Conservation (phyloP, 2,113 vertebrate species). For the Ceratotherium simum region DNA sequence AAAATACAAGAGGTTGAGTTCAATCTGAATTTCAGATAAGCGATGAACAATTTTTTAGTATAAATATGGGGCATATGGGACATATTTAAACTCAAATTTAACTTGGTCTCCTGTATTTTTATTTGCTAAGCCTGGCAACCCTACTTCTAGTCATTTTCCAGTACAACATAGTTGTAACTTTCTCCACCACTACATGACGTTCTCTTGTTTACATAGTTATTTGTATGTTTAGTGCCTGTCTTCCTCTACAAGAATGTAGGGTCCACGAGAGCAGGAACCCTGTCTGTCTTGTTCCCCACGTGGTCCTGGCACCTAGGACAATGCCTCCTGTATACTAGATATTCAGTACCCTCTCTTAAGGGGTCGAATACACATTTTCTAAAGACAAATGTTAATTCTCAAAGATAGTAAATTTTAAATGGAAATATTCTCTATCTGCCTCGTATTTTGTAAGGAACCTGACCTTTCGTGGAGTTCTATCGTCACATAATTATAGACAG, state of each 20-base stretch:
- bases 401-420: neutral
- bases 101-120: neutral
- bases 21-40: conserved; percentile 18
- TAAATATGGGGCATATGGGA: neutral
- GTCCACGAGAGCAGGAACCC: neutral
- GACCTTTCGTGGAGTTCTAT: neutral
- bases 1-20: neutral
- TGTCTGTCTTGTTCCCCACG: neutral
- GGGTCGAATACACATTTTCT: neutral
- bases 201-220: neutral
- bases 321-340: neutral
- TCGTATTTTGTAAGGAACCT: neutral
- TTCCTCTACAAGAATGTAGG: neutral
- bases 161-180: neutral
- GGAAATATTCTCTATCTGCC: neutral
- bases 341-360: neutral
- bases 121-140: neutral
- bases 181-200: neutral
- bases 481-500: neutral
- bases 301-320: neutral
- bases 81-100: neutral
- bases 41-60: neutral
- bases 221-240: neutral
- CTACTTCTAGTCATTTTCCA: neutral
- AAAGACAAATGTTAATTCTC: conserved; percentile 1